Percentiles rank a stretch among this genome's conserved stretches.
These are phyloP conservation scores for Stegastes partitus DNA, from an alignment of 2,113 vertebrate genomes.

Conservation along the genomic window DNA sequence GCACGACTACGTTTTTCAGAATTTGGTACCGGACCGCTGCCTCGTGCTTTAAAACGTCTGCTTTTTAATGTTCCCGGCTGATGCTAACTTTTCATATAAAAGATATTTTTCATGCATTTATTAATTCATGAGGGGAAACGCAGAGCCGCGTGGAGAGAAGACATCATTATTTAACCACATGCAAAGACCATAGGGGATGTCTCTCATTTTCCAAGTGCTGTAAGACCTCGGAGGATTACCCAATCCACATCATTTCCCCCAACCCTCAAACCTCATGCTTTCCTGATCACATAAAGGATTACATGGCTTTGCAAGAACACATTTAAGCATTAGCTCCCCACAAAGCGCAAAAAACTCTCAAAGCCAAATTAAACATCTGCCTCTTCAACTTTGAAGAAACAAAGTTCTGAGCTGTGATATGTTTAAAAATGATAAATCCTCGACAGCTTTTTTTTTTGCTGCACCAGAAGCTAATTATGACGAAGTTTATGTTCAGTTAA, in stretches of 20 bases:
- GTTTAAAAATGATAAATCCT: slow-evolving; percentile 9
- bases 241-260: slow-evolving; percentile 77
- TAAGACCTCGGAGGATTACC: slow-evolving; percentile 80
- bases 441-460: too few relatives aligned
- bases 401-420: slow-evolving; percentile 18
- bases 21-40: background rate
- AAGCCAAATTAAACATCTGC: slow-evolving; percentile 68
- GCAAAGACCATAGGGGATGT: slow-evolving; percentile 59
- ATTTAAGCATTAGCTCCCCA: slow-evolving; percentile 71
- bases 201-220: slow-evolving; percentile 66
- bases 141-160: slow-evolving; percentile 35
- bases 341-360: slow-evolving; percentile 60
- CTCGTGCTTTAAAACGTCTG: slow-evolving; percentile 21
- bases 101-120: slow-evolving; percentile 50
- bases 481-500: background rate
- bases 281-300: slow-evolving; percentile 80
- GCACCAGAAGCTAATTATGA: too few relatives aligned
- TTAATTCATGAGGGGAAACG: slow-evolving; percentile 52
- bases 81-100: slow-evolving; percentile 36
- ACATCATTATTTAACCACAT: slow-evolving; percentile 73
- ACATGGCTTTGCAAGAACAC: slow-evolving; percentile 70
- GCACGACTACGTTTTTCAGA: background rate
- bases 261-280: slow-evolving; percentile 73
- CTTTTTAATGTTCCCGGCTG: slow-evolving; percentile 11
- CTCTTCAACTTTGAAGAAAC: slow-evolving; percentile 50